Percentiles rank a stretch among this genome's conserved stretches.
phyloP scores from a whole-genome alignment of 53 echinoderm and acorn worm genomes.

The Pentamera pediparva region DNA sequence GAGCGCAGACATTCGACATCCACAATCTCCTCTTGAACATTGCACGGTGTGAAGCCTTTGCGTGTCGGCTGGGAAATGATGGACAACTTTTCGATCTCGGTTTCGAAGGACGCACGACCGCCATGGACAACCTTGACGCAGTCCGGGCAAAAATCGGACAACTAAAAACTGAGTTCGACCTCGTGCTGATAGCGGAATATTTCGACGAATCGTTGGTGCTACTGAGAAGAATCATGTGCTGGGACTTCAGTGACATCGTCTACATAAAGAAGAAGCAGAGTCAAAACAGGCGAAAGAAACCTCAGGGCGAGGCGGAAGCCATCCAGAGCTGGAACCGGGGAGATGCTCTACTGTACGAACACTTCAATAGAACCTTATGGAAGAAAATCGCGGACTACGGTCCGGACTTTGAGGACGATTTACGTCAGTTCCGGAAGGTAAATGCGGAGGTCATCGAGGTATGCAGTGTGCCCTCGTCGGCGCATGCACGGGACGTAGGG shows the following conservation, averaged over 20 bases:
- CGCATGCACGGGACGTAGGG: no score
- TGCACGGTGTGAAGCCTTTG: not conserved
- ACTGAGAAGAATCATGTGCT: constrained; percentile 1
- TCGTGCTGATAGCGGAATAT: constrained; percentile 4
- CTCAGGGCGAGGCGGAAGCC: not conserved
- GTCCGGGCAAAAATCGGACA: not conserved
- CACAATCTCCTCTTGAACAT: not conserved
- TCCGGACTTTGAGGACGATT: not conserved
- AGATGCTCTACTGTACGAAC: not conserved
- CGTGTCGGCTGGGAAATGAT: not conserved
- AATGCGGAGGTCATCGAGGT: not conserved
- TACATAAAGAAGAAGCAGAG: not conserved
- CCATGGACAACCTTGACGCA: not conserved
- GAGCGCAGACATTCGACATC: no score
- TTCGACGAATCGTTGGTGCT: constrained; percentile 17
- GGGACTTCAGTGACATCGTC: constrained; percentile 2
- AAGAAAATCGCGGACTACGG: not conserved
- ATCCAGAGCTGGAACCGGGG: constrained; percentile 6
- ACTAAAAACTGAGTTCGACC: not conserved
- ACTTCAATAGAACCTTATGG: constrained; percentile 6
- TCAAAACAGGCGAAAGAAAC: not conserved
- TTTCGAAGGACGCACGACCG: not conserved
- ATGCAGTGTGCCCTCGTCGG: no score
- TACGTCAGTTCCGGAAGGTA: not conserved
- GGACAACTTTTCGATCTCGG: constrained; percentile 16